Evolutionary conservation across 2,888 invertebrate genomes (phyloP).

Genomic region (Caenorhabditis angaria): DNA sequence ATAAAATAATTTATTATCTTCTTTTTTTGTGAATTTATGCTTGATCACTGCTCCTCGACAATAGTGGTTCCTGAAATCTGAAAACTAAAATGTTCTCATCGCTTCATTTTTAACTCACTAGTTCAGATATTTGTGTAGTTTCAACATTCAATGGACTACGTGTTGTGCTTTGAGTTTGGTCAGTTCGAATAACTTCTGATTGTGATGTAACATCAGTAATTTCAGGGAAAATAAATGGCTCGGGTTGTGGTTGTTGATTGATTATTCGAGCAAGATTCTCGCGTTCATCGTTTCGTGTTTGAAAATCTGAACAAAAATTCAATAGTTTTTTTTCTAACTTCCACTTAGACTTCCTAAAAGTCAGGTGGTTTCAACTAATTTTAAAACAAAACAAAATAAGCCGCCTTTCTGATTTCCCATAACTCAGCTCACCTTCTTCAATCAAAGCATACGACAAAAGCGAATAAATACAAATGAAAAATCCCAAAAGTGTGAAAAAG

Average conservation of each 20-base stretch:
- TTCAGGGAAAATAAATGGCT: not conserved
- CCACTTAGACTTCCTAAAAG: not conserved
- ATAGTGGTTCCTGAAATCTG: slow-evolving; percentile 42
- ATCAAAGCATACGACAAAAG: slow-evolving; percentile 19
- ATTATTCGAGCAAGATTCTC: slow-evolving; percentile 18
- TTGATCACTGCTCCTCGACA: not conserved
- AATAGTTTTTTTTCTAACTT: not conserved
- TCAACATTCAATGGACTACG: not conserved
- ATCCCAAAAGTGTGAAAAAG: slow-evolving; percentile 15
- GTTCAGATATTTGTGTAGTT: slow-evolving; percentile 17
- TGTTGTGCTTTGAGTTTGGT: not conserved
- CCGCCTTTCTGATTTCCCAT: not conserved
- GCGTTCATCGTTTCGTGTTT: slow-evolving; percentile 26
- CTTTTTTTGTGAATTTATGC: not conserved
- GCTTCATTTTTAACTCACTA: slow-evolving; percentile 6
- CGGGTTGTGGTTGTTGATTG: not conserved
- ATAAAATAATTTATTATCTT: not conserved
- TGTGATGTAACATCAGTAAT: not conserved
- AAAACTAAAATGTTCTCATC: slow-evolving; percentile 14
- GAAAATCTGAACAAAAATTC: slow-evolving; percentile 36
- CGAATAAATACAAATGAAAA: slow-evolving; percentile 22
- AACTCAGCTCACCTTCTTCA: slow-evolving; percentile 23
- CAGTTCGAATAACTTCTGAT: not conserved
- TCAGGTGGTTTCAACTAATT: not conserved
- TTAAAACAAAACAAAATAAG: not conserved